phyloP scores from a whole-genome alignment of 2,113 vertebrate genomes.

The Xiphophorus couchianus region DNA sequence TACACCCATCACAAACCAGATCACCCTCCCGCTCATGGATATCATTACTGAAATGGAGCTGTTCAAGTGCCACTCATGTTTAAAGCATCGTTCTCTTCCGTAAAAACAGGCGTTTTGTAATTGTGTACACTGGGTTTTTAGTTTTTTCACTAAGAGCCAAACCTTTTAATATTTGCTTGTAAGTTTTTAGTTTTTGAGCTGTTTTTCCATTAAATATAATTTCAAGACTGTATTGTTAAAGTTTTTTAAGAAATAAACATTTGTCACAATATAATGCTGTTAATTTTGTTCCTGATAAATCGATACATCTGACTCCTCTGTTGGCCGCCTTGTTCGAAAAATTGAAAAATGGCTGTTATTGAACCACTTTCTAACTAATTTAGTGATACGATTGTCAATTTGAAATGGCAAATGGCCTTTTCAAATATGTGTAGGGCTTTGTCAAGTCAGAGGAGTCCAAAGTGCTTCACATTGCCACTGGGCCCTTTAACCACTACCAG shows the following conservation, averaged over 20 bases:
- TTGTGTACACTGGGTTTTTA: neutral
- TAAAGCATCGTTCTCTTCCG: neutral
- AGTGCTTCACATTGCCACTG: too few relatives aligned
- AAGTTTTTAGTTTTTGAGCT: neutral
- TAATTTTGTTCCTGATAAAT: neutral
- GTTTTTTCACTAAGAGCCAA: neutral
- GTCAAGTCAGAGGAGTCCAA: too few relatives aligned
- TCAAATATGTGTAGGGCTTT: too few relatives aligned
- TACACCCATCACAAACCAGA: constrained; percentile 22
- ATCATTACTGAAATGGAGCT: constrained; percentile 31
- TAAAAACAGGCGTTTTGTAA: neutral
- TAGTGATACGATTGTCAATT: neutral
- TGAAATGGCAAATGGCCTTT: too few relatives aligned
- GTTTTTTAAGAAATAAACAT: neutral
- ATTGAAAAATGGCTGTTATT: neutral
- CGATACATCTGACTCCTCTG: too few relatives aligned
- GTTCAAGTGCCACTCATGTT: neutral
- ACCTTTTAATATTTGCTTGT: neutral
- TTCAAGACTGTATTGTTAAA: neutral
- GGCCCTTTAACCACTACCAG: too few relatives aligned
- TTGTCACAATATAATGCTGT: neutral
- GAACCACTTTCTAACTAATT: neutral
- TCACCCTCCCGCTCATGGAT: fast-evolving
- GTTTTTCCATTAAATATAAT: constrained; percentile 9
- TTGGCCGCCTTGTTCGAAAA: too few relatives aligned